Conservation (phyloP, 2,888 invertebrate species). For the Eupithecia tripunctaria region DNA sequence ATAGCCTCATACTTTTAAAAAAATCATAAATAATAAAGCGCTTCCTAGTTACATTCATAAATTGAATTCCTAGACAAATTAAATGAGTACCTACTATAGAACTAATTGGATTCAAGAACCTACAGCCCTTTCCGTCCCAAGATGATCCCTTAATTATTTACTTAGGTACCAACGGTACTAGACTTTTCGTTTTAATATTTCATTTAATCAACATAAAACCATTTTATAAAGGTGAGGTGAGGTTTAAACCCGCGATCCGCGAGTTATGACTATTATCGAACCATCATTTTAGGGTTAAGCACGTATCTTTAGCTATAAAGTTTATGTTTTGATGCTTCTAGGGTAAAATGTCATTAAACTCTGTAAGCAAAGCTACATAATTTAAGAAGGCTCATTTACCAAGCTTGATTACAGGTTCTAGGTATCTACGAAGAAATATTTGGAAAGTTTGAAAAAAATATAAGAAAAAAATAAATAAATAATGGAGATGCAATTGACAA, state of each 20-base stretch:
- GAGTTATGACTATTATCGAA: constrained; percentile 57
- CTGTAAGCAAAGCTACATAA: constrained; percentile 13
- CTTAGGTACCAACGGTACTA: not conserved
- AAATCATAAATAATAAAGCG: not conserved
- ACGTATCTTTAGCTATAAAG: constrained; percentile 42
- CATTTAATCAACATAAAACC: constrained; percentile 34
- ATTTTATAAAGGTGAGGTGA: constrained; percentile 36
- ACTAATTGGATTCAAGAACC: not conserved
- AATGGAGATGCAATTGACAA: not conserved
- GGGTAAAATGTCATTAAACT: constrained; percentile 35
- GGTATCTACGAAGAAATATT: not conserved
- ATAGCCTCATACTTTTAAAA: not conserved
- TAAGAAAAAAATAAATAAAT: not conserved
- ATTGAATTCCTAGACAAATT: not conserved
- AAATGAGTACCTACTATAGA: not conserved
- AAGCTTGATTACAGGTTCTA: not conserved
- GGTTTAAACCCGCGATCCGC: constrained; percentile 47
- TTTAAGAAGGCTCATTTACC: constrained; percentile 1
- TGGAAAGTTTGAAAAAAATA: not conserved
- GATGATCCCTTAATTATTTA: not conserved
- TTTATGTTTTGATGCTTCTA: constrained; percentile 39
- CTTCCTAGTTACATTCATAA: not conserved
- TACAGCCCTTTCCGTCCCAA: not conserved
- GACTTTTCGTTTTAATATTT: constrained; percentile 5
- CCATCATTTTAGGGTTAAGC: constrained; percentile 55